Evolutionary conservation across 1,140 invertebrate genomes (phyloP), one percentile per base, ranked within the genome.

Genomic region (Lineus longissimus): DNA sequence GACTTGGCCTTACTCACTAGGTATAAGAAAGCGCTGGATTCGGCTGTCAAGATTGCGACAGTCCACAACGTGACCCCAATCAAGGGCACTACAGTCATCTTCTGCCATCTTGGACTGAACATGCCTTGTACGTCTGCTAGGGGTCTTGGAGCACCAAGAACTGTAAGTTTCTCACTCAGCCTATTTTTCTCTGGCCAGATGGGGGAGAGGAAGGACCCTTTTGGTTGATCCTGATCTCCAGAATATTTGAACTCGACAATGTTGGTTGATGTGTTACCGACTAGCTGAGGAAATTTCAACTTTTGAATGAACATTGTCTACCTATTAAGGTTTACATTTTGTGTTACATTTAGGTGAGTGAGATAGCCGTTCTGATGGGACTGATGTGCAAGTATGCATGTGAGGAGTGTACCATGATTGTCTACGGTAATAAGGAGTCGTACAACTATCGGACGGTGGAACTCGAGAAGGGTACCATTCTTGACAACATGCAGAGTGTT

Each of bases 341-440:
- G 13, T 68, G 56, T 45, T 11, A 43, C 36, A 70, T 69, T 47
- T 57, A 83, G 82, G 67, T 79, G 58, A 63, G 63, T 25, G 75
- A 83, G 58, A 71, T 82, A 36, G 75, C 73, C 17, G 59, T 81
- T 7, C 60, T 84, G 54, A 66, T 84, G 59, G 79, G 75, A 11
- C 63, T 83, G 66, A 83, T 84, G 83, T 83, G 80, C 66, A 79
- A 81, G 64, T 77, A 81, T 63, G 77, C 81, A 0, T 83, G 83
- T 76, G 83, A 84, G 64, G 72, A 80, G 9, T 77, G 79, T 65
- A 67, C 74, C 23, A 57, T 83, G 65, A 55, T 80, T 27, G 62
- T 76, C 1, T 80, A 70, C 59, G 47, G 47, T n/a, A 51, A 19
- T 9, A 51, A n/a, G 4, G 61, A 73, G 33, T 54, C 58, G 1